Conservation (phyloP, 2,797 vertebrate species). For the Microctenopoma lineatum region DNA sequence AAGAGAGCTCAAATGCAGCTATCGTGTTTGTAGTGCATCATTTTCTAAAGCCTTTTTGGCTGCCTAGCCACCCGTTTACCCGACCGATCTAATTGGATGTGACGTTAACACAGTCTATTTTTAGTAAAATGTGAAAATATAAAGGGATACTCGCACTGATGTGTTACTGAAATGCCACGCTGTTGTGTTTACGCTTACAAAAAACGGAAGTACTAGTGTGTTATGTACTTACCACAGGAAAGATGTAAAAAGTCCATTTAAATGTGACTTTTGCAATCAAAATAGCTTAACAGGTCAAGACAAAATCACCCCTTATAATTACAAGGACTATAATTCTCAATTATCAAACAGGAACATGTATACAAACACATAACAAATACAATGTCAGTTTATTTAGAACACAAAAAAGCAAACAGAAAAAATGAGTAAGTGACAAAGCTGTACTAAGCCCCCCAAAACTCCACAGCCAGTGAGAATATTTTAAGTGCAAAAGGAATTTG, state of each 20-base stretch:
- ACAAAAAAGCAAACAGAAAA: conserved; percentile 54
- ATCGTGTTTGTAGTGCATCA: conserved; percentile 9
- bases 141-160: conserved; percentile 63
- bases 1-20: neutral
- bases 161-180: conserved; percentile 25
- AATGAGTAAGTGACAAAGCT: conserved; percentile 57
- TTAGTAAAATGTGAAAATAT: conserved; percentile 82
- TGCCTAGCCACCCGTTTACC: conserved; percentile 64
- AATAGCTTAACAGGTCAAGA: neutral
- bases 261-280: neutral
- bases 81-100: conserved; percentile 78
- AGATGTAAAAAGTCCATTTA: neutral
- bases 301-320: conserved; percentile 4
- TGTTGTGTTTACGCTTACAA: neutral
- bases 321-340: neutral
- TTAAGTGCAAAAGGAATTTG: conserved; percentile 65
- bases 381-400: conserved; percentile 73
- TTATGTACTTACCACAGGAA: neutral
- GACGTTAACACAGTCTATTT: conserved; percentile 84
- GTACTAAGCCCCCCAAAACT: conserved; percentile 36
- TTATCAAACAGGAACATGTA: conserved; percentile 7
- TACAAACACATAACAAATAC: conserved; percentile 63
- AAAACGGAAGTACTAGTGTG: neutral
- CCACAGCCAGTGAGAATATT: conserved; percentile 35
- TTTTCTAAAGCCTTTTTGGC: conserved; percentile 38